Evolutionary conservation across 1,140 invertebrate species (phyloP).

Genomic region (Venustaconcha ellipsiformis): DNA sequence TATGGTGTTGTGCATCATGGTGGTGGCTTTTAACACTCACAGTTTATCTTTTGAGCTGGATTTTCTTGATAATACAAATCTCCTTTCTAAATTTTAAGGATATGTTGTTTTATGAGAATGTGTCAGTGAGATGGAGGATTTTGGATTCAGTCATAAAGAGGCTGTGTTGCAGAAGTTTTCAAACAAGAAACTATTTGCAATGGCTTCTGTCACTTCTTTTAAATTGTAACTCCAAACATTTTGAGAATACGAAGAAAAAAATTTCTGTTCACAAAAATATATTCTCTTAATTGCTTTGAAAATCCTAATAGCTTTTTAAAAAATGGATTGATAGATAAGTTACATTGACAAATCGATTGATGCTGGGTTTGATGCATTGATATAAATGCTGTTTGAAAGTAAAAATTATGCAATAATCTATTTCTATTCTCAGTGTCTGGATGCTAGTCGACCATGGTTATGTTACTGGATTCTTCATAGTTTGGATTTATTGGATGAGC

Average conservation of each 20-base stretch:
- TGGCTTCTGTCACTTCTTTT: no score
- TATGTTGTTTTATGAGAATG: no score
- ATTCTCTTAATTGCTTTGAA: not conserved
- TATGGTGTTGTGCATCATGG: no score
- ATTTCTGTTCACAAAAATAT: slow-evolving; percentile 6
- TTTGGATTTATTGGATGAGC: slow-evolving; percentile 83
- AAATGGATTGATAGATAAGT: not conserved
- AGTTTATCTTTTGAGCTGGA: no score
- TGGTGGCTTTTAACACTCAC: no score
- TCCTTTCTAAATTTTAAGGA: no score
- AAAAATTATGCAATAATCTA: slow-evolving; percentile 7
- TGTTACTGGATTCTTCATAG: slow-evolving; percentile 96
- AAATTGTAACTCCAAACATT: no score
- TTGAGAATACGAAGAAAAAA: slow-evolving; percentile 11
- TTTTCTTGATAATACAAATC: no score
- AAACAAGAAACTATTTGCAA: no score
- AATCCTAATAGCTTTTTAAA: not conserved
- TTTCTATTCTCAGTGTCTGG: slow-evolving; percentile 76
- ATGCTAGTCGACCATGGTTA: slow-evolving; percentile 95
- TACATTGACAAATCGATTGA: not conserved
- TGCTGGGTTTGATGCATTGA: not conserved
- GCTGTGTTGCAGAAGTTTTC: no score
- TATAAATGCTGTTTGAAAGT: not conserved
- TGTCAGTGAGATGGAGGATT: no score
- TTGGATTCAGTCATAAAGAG: no score